Evolutionary conservation across 2,797 vertebrate species (phyloP), one percentile per base, ranked within the genome.

Genomic region (Notolepis coatsorum): DNA sequence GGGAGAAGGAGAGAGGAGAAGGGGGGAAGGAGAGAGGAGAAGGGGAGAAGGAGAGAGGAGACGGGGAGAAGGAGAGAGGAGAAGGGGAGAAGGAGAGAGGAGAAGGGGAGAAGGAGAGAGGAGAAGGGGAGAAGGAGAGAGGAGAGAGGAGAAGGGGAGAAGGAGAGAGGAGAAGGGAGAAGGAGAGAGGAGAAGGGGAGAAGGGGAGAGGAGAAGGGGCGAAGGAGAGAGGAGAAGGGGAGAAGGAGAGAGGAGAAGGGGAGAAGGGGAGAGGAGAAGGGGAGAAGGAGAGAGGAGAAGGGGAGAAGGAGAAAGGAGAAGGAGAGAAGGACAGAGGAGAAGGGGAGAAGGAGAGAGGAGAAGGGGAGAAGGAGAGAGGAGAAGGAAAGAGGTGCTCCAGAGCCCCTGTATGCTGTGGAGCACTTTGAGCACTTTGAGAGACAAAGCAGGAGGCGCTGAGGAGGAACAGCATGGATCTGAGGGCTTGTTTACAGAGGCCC

Each of bases 381-480:
- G 60, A 63, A 71, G 68, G 78, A 75, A 63, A 82, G 83, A 62
- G 45, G 55, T 72, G 88, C 87, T 82, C 75, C 70, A 56, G 67
- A 84, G 87, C 73, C 74, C 82, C 49, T 71, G 84, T 81, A 55
- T 77, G 61, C 79, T 75, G 28, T 61, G 71, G 80, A 59, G 61
- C 17, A 46, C 73, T n/a, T n/a, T n/a, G 73, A 75, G 68, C 67
- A 77, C 85, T 92, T 90, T 92, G 91, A 91, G 83, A 91, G 90
- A 88, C 90, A 89, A 91, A 91, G 89, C 86, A 84, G 81, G n/a
- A n/a, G 68, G 43, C 56, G 73, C 80, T 84, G 85, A 85, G 84
- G 82, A 78, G 86, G 83, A 88, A 86, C 85, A 79, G 79, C 88
- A 84, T 81, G 87, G 89, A 91, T 92, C 91, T 90, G 84, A 89